These are phyloP conservation scores for Rhinichthys osculus DNA, from an alignment of 2,797 vertebrate species.

Conservation along the genomic window DNA sequence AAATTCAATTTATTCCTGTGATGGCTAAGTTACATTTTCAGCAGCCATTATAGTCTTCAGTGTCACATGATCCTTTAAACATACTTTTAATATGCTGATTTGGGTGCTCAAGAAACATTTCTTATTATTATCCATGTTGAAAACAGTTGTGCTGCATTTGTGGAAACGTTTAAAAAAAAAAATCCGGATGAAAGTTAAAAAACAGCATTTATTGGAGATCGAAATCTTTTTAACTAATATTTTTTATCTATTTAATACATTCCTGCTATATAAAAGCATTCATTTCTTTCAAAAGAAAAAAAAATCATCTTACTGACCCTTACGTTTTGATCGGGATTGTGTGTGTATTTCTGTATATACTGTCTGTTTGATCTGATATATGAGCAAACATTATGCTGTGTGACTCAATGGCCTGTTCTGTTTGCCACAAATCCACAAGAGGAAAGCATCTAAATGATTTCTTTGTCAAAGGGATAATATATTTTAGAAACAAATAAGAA, in stretches of 20 bases:
- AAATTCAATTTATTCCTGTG: too few relatives aligned
- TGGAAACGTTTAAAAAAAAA: neutral
- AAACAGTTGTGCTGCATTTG: neutral
- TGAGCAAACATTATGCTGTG: neutral
- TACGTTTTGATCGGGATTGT: neutral
- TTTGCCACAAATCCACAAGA: neutral
- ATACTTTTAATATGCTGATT: too few relatives aligned
- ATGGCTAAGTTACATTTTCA: neutral
- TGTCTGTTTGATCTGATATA: neutral
- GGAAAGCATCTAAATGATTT: neutral
- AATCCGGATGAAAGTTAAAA: neutral
- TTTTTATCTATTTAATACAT: neutral
- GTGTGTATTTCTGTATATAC: neutral
- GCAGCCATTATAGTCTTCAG: neutral
- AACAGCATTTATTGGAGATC: neutral
- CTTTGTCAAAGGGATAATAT: neutral
- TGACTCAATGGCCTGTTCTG: neutral
- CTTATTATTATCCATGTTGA: too few relatives aligned
- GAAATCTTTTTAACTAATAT: neutral
- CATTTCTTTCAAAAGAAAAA: neutral
- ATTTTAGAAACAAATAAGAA: neutral
- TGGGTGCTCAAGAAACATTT: too few relatives aligned
- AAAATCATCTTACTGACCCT: neutral
- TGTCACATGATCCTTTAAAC: neutral
- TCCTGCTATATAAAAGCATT: neutral